A percentile compares a stretch with the other conserved stretches of the same genome.
Conservation (phyloP, 1,140 invertebrate species). For the Drosophila santomea region DNA sequence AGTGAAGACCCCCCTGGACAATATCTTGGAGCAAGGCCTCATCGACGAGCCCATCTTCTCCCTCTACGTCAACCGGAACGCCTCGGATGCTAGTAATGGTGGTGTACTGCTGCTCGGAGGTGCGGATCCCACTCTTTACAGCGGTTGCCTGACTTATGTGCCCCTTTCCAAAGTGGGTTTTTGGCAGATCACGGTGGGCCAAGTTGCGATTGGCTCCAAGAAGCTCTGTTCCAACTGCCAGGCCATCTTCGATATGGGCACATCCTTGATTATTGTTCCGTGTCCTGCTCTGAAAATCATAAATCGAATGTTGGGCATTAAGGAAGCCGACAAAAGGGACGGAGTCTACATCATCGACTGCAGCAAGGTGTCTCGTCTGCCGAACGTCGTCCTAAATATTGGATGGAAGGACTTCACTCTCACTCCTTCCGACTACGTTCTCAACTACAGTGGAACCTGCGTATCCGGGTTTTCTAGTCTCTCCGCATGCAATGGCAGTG, state of each 20-base stretch:
- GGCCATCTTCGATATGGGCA: conserved; percentile 99
- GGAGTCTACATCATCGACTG: conserved; percentile 88
- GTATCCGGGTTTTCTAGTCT: conserved; percentile 57
- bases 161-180: conserved; percentile 94
- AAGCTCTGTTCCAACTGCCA: conserved; percentile 89
- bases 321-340: conserved; percentile 86
- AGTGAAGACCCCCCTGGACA: conserved; percentile 96
- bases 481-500: conserved; percentile 90
- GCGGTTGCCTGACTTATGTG: conserved; percentile 95
- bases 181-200: conserved; percentile 98
- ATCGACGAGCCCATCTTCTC: conserved; percentile 94
- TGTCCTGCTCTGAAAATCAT: conserved; percentile 89
- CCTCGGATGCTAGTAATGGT: conserved; percentile 88
- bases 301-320: conserved; percentile 90
- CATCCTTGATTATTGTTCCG: conserved; percentile 97
- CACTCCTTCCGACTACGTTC: conserved; percentile 44
- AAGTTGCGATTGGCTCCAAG: conserved; percentile 85
- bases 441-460: conserved; percentile 84
- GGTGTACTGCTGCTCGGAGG: conserved; percentile 97
- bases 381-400: conserved; percentile 57
- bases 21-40: conserved; percentile 94
- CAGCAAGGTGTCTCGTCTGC: conserved; percentile 22
- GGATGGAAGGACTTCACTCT: conserved; percentile 56
- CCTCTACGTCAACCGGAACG: conserved; percentile 93
- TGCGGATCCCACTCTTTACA: conserved; percentile 94